Conservation (phyloP, 2,888 invertebrate species). For the Synergus japonicus region DNA sequence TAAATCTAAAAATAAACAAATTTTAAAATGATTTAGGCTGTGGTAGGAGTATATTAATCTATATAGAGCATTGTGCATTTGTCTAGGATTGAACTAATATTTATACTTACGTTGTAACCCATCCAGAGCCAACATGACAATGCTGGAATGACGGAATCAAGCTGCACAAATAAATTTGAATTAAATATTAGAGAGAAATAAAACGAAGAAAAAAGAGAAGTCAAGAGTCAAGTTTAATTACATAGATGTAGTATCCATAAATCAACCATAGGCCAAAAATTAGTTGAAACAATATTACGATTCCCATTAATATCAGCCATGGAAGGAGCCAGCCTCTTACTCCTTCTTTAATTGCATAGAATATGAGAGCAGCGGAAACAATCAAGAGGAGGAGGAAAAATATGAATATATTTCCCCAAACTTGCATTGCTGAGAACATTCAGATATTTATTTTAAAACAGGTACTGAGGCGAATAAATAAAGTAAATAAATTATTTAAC, state of each 20-base stretch:
- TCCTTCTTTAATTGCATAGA: conserved; percentile 83
- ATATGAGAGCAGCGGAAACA: conserved; percentile 80
- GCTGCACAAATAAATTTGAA: conserved; percentile 78
- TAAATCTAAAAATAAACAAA: conserved; percentile 84
- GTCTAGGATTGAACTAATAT: conserved; percentile 9
- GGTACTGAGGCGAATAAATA: neutral
- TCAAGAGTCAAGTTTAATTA: conserved; percentile 78
- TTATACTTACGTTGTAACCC: conserved; percentile 88
- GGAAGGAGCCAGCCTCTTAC: conserved; percentile 90
- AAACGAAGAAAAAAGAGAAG: conserved; percentile 15
- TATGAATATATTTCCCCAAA: conserved; percentile 84
- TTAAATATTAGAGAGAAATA: neutral
- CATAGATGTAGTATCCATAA: conserved; percentile 94
- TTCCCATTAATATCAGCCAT: conserved; percentile 85
- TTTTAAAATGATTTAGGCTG: neutral
- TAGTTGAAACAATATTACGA: conserved; percentile 87
- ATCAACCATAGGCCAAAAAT: conserved; percentile 91
- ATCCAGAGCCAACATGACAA: conserved; percentile 90
- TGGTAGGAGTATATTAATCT: no score
- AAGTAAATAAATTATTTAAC: conserved; percentile 61
- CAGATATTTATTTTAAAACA: conserved; percentile 5
- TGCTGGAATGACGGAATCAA: conserved; percentile 88
- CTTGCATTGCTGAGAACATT: conserved; percentile 84
- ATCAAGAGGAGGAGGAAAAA: conserved; percentile 81
- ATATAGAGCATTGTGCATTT: neutral